A percentile compares a stretch with the other conserved stretches of the same genome.
Conservation (phyloP, 2,888 invertebrate genomes). For the Cerastoderma edule region DNA sequence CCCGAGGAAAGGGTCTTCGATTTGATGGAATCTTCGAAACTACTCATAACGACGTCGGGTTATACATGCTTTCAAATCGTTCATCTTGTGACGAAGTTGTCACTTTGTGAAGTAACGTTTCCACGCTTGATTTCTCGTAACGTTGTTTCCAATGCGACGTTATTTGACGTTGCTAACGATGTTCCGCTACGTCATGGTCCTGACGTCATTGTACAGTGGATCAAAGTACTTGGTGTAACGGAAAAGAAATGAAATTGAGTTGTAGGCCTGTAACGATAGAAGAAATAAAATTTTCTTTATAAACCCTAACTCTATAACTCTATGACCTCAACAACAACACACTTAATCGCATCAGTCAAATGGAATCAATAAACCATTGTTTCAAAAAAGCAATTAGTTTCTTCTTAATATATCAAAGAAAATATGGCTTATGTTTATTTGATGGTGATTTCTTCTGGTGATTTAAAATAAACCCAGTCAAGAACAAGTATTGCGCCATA, state of each 20-base stretch:
- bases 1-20: constrained; percentile 34
- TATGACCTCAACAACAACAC: no score
- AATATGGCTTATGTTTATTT: no score
- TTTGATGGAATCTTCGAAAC: constrained; percentile 38
- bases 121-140: not conserved
- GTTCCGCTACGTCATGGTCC: not conserved
- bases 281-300: no score
- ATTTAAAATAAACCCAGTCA: no score
- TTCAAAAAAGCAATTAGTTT: not conserved
- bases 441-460: no score
- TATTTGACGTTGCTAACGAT: not conserved
- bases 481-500: no score
- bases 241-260: not conserved
- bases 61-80: not conserved
- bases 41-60: no score
- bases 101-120: not conserved
- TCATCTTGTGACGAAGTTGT: not conserved
- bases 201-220: not conserved
- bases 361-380: not conserved
- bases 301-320: no score
- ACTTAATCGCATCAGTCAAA: not conserved
- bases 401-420: no score
- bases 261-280: not conserved
- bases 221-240: no score
- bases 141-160: constrained; percentile 6